Conservation (phyloP, 2,113 vertebrate species). For the Malurus elegans region DNA sequence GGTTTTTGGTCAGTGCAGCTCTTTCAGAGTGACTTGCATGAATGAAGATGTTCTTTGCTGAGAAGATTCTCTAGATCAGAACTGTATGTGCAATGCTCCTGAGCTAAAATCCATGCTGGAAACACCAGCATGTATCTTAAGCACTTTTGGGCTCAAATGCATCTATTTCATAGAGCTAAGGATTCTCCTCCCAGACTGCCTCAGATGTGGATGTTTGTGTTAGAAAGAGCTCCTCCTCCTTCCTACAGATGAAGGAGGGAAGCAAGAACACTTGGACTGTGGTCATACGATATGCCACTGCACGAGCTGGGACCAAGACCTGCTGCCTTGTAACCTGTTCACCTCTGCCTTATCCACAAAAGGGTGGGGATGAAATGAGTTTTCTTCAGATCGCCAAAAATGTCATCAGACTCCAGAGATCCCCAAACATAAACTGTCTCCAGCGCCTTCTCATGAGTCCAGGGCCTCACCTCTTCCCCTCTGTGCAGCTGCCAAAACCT, state of each 20-base stretch:
- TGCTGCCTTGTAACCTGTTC: constrained; percentile 29
- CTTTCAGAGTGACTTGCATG: background rate
- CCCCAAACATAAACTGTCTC: constrained; percentile 46
- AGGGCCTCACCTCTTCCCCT: constrained; percentile 51
- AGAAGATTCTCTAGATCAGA: background rate
- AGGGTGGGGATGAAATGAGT: constrained; percentile 40
- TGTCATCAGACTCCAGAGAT: constrained; percentile 36
- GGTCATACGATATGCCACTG: background rate
- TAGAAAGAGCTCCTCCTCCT: background rate
- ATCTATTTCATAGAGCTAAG: background rate
- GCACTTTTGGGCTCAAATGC: background rate
- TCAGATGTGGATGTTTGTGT: background rate
- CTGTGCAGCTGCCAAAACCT: constrained; percentile 53
- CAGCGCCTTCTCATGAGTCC: constrained; percentile 26
- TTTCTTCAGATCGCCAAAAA: constrained; percentile 49
- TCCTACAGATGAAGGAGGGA: background rate
- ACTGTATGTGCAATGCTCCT: background rate
- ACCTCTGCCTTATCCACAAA: constrained; percentile 6
- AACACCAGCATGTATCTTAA: background rate
- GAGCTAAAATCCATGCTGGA: background rate
- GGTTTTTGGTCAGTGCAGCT: background rate
- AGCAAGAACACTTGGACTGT: background rate
- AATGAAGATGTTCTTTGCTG: background rate
- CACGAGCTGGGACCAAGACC: background rate
- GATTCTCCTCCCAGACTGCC: background rate